A percentile compares a stretch with the other conserved stretches of the same genome.
Conservation (phyloP, 2,888 invertebrate genomes). For the Agrilus cyanescens region DNA sequence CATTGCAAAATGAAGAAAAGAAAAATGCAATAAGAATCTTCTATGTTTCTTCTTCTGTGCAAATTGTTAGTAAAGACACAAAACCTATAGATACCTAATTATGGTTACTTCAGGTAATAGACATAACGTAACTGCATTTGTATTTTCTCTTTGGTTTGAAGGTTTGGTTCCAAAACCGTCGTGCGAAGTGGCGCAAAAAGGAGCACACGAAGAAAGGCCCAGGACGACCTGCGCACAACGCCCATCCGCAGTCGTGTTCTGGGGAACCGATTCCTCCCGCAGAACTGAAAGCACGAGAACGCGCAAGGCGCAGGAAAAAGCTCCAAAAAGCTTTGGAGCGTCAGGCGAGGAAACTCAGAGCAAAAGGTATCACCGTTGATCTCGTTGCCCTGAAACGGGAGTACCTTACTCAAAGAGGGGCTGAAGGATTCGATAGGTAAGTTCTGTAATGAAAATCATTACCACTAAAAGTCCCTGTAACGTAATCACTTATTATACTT, state of each 20-base stretch:
- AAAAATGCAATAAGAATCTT: background rate
- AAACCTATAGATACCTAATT: background rate
- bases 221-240: slow-evolving; percentile 95
- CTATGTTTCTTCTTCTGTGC: background rate
- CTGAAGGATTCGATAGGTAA: slow-evolving; percentile 19
- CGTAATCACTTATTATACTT: too few species aligned
- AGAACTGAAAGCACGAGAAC: slow-evolving; percentile 73
- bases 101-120: too few species aligned
- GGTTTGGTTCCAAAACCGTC: slow-evolving; percentile 99
- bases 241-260: slow-evolving; percentile 94
- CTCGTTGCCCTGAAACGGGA: slow-evolving; percentile 74
- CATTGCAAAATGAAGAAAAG: too few species aligned
- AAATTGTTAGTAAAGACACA: background rate
- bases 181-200: slow-evolving; percentile 98
- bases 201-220: slow-evolving; percentile 99
- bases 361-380: slow-evolving; percentile 83
- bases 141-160: slow-evolving; percentile 36
- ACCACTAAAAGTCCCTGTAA: slow-evolving; percentile 43
- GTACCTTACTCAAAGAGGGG: slow-evolving; percentile 67
- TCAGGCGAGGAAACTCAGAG: slow-evolving; percentile 83
- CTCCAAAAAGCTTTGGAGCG: slow-evolving; percentile 83
- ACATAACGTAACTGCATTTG: background rate
- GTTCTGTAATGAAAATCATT: too few species aligned
- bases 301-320: slow-evolving; percentile 82
- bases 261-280: slow-evolving; percentile 94